Percentiles rank a stretch among this genome's conserved stretches.
Evolutionary conservation across 2,797 vertebrate genomes (phyloP).

Genomic region (Spheniscus humboldti): DNA sequence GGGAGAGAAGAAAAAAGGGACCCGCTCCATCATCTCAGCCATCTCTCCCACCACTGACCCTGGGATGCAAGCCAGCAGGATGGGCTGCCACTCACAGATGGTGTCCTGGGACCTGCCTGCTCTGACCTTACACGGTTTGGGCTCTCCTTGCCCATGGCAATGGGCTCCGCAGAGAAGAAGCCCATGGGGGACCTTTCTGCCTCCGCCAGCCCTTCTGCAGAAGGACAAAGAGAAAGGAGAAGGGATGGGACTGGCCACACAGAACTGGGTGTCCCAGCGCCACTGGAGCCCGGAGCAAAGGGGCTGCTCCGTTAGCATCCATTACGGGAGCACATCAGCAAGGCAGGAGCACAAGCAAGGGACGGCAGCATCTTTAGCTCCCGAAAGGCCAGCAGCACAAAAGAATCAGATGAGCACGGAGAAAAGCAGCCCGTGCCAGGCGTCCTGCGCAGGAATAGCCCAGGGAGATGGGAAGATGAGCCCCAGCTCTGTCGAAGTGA

Average conservation of each 20-base stretch:
- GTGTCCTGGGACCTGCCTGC: neutral
- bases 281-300: neutral
- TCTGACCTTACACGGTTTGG: accelerated
- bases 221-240: neutral
- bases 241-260: neutral
- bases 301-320: accelerated
- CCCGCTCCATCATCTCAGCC: accelerated
- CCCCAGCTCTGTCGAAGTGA: accelerated
- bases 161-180: neutral
- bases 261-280: neutral
- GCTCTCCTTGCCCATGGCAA: neutral
- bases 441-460: neutral
- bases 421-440: neutral
- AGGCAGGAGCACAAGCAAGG: neutral
- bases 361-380: neutral
- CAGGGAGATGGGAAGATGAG: neutral
- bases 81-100: neutral
- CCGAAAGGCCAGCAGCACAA: accelerated
- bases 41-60: neutral
- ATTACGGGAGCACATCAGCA: accelerated
- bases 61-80: neutral
- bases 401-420: neutral
- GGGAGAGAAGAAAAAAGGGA: neutral
- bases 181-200: neutral
- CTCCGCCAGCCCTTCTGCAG: neutral